These are phyloP conservation scores for Toxotes chatareus DNA, from an alignment of 2,113 vertebrate genomes.

Conservation along the genomic window DNA sequence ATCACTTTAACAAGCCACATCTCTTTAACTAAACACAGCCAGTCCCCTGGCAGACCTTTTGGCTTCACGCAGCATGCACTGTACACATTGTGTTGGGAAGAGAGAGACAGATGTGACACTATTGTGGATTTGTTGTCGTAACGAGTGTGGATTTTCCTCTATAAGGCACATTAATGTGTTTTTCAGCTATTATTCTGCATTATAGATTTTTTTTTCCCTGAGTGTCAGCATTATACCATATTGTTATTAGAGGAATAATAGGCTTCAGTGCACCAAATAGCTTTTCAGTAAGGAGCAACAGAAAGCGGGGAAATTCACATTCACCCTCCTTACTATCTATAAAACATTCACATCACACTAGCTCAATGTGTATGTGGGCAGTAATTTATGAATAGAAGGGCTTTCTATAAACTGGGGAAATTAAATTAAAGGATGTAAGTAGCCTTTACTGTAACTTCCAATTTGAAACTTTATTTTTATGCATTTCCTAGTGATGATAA, in stretches of 20 bases:
- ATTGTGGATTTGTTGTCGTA: constrained; percentile 37
- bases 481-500: no score
- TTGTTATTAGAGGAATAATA: constrained; percentile 51
- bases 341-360: constrained; percentile 30
- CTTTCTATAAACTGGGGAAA: constrained; percentile 30
- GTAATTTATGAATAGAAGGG: constrained; percentile 34
- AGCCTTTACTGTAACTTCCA: neutral
- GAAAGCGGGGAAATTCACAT: constrained; percentile 27
- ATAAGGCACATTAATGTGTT: constrained; percentile 27
- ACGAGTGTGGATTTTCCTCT: constrained; percentile 36
- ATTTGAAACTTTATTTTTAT: no score
- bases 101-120: constrained; percentile 53
- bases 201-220: constrained; percentile 28
- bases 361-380: constrained; percentile 25
- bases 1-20: constrained; percentile 53
- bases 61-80: neutral
- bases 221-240: constrained; percentile 48
- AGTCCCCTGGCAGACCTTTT: constrained; percentile 39
- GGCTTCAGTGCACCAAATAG: constrained; percentile 29
- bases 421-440: constrained; percentile 39
- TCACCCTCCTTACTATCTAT: constrained; percentile 21
- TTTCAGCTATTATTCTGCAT: constrained; percentile 29
- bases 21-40: constrained; percentile 27
- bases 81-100: constrained; percentile 41
- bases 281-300: constrained; percentile 18